Conservation (phyloP, 2,888 invertebrate species). For the Cataglyphis livida region DNA sequence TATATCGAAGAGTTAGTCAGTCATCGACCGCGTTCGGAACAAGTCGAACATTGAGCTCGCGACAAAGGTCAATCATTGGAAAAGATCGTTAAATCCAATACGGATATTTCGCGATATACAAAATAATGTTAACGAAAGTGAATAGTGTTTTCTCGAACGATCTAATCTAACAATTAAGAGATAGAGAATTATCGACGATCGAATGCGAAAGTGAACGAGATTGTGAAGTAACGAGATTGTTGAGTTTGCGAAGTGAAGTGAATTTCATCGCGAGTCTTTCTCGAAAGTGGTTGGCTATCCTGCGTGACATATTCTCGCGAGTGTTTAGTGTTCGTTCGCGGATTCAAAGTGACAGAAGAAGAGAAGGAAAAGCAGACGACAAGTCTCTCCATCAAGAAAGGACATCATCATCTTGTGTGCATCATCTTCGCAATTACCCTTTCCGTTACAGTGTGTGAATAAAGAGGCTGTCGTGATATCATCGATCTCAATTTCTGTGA, state of each 20-base stretch:
- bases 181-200: not conserved
- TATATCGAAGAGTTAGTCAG: not conserved
- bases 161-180: not conserved
- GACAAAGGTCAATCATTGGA: not conserved
- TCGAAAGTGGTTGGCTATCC: not conserved
- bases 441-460: not conserved
- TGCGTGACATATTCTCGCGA: constrained; percentile 1
- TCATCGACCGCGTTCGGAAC: not conserved
- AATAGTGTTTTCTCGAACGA: not conserved
- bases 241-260: constrained; percentile 1
- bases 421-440: not conserved
- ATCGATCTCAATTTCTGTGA: not conserved
- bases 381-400: not conserved
- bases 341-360: not conserved
- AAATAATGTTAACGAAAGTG: not conserved
- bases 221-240: not conserved
- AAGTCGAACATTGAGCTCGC: not conserved
- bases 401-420: not conserved
- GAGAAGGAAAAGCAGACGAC: not conserved
- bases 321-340: constrained; percentile 12
- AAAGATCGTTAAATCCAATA: not conserved
- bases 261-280: not conserved
- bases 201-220: not conserved
- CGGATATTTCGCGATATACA: not conserved
- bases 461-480: constrained; percentile 22